Percentiles rank a stretch among this genome's conserved stretches.
Conservation (phyloP, 2,797 vertebrate species). For the Myotis pilosus region DNA sequence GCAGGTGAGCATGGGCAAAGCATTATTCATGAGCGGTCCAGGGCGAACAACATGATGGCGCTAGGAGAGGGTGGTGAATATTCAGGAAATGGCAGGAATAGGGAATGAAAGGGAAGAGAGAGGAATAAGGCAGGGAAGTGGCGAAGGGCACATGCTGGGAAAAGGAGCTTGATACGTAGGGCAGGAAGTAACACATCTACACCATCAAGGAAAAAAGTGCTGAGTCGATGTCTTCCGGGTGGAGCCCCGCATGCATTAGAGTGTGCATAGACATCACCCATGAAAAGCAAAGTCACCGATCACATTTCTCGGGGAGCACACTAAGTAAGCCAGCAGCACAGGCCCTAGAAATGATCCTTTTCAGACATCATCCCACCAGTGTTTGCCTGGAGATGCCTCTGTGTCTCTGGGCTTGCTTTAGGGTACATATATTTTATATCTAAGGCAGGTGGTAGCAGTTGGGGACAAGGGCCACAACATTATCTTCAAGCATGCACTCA, state of each 20-base stretch:
- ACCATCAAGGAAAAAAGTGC: neutral
- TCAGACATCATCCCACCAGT: neutral
- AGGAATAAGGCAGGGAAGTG: fast-evolving
- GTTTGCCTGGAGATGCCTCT: neutral
- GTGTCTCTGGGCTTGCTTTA: neutral
- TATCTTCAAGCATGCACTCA: neutral
- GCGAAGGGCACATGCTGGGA: neutral
- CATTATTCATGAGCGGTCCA: neutral
- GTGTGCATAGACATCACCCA: too few species aligned
- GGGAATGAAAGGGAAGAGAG: neutral
- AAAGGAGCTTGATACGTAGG: neutral
- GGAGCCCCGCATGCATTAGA: neutral
- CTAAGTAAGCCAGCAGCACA: neutral
- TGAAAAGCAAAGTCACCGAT: neutral
- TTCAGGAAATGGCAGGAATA: neutral
- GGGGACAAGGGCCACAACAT: too few species aligned
- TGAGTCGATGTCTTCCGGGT: neutral
- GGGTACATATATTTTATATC: neutral
- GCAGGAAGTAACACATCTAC: neutral
- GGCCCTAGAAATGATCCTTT: neutral
- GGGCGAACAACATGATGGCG: neutral
- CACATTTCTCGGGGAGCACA: neutral
- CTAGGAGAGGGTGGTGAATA: neutral
- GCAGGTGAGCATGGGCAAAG: neutral
- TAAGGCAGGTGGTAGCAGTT: neutral